Conservation (phyloP, 2,113 vertebrate species). For the Percina caprodes region DNA sequence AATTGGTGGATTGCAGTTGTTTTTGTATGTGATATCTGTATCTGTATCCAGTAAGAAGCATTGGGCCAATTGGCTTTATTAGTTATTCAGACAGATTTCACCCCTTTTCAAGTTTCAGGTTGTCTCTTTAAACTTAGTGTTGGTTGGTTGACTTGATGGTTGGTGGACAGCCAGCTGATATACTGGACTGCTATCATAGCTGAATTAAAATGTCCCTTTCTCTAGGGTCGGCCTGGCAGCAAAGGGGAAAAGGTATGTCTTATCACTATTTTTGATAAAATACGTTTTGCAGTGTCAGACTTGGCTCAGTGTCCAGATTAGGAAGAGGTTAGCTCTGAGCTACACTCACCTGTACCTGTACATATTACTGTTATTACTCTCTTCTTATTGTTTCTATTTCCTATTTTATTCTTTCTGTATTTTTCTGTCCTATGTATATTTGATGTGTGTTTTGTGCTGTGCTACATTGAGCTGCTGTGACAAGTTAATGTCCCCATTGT, state of each 20-base stretch:
- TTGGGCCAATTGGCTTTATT: no score
- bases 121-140: background rate
- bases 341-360: background rate
- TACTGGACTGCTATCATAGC: background rate
- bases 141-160: no score
- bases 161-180: background rate
- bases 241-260: conserved; percentile 77
- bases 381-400: no score
- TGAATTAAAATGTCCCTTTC: background rate
- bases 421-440: no score
- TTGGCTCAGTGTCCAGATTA: background rate
- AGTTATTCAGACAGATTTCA: background rate
- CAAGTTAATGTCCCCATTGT: no score
- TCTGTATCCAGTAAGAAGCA: no score
- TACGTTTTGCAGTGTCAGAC: background rate
- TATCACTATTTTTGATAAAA: background rate
- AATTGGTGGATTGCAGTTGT: no score
- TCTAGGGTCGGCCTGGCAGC: conserved; percentile 74
- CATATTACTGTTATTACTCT: no score
- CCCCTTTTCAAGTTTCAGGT: background rate
- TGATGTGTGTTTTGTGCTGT: no score
- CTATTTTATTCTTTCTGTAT: no score
- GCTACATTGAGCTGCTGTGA: no score
- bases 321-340: background rate
- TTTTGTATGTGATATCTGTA: no score